Base-by-base conservation (phyloP, 2,797 vertebrate species). In the Cyprinodon diabolis region DNA sequence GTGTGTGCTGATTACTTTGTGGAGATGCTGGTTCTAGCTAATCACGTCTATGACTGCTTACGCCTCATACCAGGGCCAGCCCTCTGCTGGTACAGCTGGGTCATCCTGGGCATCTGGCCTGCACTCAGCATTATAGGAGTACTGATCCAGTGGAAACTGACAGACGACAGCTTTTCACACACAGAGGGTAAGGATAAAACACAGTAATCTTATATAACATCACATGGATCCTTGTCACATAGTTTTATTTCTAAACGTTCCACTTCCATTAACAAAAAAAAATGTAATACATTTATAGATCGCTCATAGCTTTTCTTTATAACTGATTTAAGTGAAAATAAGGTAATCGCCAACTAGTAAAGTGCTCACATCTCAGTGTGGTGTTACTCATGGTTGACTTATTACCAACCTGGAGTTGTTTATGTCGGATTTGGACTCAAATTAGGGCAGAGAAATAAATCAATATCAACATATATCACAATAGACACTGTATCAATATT, bases 11-110 rank as follows among this genome's bases (percentile, higher is more conserved):
- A 97, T 90, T 97, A 96, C 80, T 95, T 96, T 45, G 91, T 96
- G 87, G 96, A 97, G 90, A 94, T 94, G 85, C 92, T 96, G 89
- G 93, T 90, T 35, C 86, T 97, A 86, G 94, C 91, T 74, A 86
- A 67, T 6, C 90, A 96, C 0, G 79, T 96, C 9, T 95, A 95
- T 2, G 93, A 96, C 49, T 91, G 94, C 63, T 87, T 97, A 84
- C 94, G 95, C 2, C 90, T 96, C 77, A 85, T 87, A 6, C 84
- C 93, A 0, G 90, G 89, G 30, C 90, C 86, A 30, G 89, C 94
- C 5, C 94, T 96, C 73, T 97, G 96, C 94, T 97, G 96, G 96
- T 96, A 95, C 89, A 96, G 96, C 90, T 97, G 96, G 96, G 96
- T 95, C 76, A 94, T 97, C 80, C 91, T 97, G 89, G 95, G 94